Conservation (phyloP, 1,140 invertebrate species). For the Ceratoteleas bidentatus region DNA sequence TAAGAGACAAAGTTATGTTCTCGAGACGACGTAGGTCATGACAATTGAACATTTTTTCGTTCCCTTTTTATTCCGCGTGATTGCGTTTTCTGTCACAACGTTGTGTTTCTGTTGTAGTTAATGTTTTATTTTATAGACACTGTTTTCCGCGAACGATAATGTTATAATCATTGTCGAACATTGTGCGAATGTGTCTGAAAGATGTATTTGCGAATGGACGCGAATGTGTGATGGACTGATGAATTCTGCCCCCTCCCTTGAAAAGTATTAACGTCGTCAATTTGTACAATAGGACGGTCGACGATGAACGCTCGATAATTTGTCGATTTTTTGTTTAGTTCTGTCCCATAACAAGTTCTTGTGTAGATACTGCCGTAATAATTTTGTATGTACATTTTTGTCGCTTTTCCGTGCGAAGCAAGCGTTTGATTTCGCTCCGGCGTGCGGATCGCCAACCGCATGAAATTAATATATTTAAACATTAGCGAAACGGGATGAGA, state of each 20-base stretch:
- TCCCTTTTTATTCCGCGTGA: slow-evolving; percentile 16
- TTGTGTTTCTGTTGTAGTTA: slow-evolving; percentile 43
- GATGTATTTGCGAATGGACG: not conserved
- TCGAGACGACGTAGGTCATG: slow-evolving; percentile 63
- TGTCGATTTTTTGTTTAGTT: slow-evolving; percentile 53
- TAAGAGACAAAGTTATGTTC: not conserved
- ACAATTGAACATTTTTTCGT: slow-evolving; percentile 60
- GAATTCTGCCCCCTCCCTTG: slow-evolving; percentile 68
- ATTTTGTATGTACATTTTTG: slow-evolving; percentile 65
- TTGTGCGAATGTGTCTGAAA: slow-evolving; percentile 39
- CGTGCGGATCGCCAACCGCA: slow-evolving; percentile 51
- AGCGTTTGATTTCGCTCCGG: slow-evolving; percentile 31
- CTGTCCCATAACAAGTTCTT: slow-evolving; percentile 70
- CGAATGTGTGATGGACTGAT: slow-evolving; percentile 58
- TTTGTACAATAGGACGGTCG: slow-evolving; percentile 76
- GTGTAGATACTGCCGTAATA: slow-evolving; percentile 71
- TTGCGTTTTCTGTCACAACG: slow-evolving; percentile 26
- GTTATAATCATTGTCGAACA: slow-evolving; percentile 71
- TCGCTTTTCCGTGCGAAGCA: slow-evolving; percentile 59
- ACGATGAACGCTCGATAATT: slow-evolving; percentile 50
- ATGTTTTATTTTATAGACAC: slow-evolving; percentile 68
- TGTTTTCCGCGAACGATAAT: slow-evolving; percentile 62
- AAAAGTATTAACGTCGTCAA: slow-evolving; percentile 78
- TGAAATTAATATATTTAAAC: slow-evolving; percentile 79
- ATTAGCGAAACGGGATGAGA: slow-evolving; percentile 71